Conservation (phyloP, 2,113 vertebrate species). For the Salvator merianae region DNA sequence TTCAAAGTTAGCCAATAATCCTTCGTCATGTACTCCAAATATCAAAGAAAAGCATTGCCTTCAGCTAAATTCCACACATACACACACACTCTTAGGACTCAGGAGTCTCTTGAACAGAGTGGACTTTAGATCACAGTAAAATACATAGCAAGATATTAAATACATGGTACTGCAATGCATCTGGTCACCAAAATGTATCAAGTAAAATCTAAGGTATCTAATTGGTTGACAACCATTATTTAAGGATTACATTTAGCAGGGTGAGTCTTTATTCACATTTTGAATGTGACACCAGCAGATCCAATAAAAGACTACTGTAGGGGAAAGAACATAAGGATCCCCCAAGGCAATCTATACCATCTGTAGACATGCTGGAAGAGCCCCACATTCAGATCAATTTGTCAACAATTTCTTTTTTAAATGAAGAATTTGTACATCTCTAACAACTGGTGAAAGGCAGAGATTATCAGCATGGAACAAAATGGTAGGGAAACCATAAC, state of each 20-base stretch:
- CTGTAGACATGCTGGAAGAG: background rate
- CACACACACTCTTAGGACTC: background rate
- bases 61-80: background rate
- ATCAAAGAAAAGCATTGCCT: background rate
- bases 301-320: no score
- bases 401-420: background rate
- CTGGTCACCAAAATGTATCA: background rate
- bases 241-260: constrained; percentile 38
- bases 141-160: no score
- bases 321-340: no score
- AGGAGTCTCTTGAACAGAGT: background rate
- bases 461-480: background rate
- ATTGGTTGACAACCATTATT: constrained; percentile 6
- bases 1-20: background rate
- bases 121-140: background rate
- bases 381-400: background rate
- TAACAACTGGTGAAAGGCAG: background rate
- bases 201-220: background rate
- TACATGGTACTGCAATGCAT: background rate
- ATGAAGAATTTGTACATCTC: background rate
- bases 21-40: background rate
- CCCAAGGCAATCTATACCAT: background rate
- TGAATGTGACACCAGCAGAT: constrained; percentile 65
- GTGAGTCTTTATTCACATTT: constrained; percentile 55
- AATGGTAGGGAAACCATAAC: background rate